Conservation (phyloP, 2,888 invertebrate genomes). For the Eupithecia exiguata region DNA sequence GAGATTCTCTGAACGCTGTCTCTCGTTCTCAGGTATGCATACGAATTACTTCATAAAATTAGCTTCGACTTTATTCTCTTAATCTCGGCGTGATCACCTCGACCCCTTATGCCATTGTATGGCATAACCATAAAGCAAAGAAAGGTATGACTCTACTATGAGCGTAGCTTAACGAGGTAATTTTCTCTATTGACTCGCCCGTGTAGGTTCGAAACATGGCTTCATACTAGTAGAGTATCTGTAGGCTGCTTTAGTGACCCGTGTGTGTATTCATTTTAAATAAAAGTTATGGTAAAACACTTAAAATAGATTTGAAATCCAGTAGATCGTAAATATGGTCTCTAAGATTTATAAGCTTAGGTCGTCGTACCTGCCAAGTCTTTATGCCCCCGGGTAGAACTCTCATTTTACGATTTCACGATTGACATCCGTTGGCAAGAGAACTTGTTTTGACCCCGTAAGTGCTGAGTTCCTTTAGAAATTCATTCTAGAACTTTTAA, state of each 20-base stretch:
- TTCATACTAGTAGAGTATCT: neutral
- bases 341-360: constrained; percentile 15
- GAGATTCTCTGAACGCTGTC: neutral
- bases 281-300: neutral
- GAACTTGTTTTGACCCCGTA: constrained; percentile 32
- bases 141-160: neutral
- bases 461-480: constrained; percentile 23
- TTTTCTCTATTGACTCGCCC: neutral
- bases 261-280: neutral
- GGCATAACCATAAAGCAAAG: neutral
- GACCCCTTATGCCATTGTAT: neutral
- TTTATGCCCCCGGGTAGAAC: constrained; percentile 10
- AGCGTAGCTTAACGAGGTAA: neutral
- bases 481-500: constrained; percentile 20
- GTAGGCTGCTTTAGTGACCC: neutral
- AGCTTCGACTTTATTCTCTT: neutral
- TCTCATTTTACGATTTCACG: constrained; percentile 33
- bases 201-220: neutral
- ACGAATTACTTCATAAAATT: neutral
- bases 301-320: constrained; percentile 2
- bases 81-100: neutral
- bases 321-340: neutral
- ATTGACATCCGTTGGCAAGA: constrained; percentile 34
- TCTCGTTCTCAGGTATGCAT: neutral
- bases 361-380: constrained; percentile 29